Evolutionary conservation across 2,113 vertebrate genomes (phyloP), one percentile per base, ranked within the genome.

Genomic region (Bambusicola thoracicus): DNA sequence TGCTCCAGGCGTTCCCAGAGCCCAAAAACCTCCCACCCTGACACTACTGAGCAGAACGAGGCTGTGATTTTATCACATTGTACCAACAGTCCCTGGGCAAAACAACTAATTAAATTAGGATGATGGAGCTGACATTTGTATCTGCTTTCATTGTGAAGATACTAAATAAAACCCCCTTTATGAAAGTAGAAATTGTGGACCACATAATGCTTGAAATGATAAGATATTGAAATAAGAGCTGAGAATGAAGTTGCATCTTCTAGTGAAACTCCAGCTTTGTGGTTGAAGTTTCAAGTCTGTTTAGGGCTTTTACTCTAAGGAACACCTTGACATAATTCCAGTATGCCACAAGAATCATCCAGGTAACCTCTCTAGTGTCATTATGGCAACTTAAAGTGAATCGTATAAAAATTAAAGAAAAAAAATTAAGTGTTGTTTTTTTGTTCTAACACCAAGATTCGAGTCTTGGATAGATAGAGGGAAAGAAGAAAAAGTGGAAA

Each of bases 61-160:
- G 41, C 69, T 81, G 43, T 67, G 48, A 49, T 94, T 92, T 89
- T 70, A 59, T 80, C 66, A 95, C 67, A 68, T 30, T 51, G 29
- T 90, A 72, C 73, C 66, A 74, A 62, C 34, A 72, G 81, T 32
- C 34, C 19, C 21, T 85, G 85, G 72, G 85, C 67, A 91, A 95
- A 93, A 59, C 73, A 94, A 58, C 49, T 86, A 81, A 93, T 81
- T 88, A 90, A 81, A 95, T 89, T 93, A 41, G 80, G 79, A 92
- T 92, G 90, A 89, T 59, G 63, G 77, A 93, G 63, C 74, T 84
- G 74, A 94, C 88, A 85, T 94, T 82, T 94, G 22, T n/a, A 81
- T 82, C 32, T 46, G 10, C 87, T 95, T 93, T 95, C 68, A 85
- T 73, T 95, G 65, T 67, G 48, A 74, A 75, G 24, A 25, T 25